phyloP scores from a whole-genome alignment of 2,888 invertebrate genomes.

The Ceratothoa steindachneri region DNA sequence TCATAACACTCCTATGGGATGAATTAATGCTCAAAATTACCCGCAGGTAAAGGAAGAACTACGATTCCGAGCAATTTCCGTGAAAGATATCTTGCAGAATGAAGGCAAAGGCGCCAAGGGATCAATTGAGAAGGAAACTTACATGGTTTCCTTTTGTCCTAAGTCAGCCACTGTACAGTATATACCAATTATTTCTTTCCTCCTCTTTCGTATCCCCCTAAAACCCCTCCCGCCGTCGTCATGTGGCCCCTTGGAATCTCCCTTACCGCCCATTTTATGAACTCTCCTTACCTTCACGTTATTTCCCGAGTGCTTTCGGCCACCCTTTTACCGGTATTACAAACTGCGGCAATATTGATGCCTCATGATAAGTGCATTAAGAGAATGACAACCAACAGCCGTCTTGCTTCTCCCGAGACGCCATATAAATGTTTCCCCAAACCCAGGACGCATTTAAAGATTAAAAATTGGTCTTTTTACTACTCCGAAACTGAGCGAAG shows the following conservation, averaged over 20 bases:
- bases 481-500: slow-evolving; percentile 5
- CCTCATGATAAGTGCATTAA: slow-evolving; percentile 10
- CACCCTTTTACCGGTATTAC: slow-evolving; percentile 10
- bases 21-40: too few species aligned
- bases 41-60: too few species aligned
- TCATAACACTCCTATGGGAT: too few species aligned
- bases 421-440: slow-evolving; percentile 8
- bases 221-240: neutral
- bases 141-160: too few species aligned
- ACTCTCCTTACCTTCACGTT: neutral
- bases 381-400: slow-evolving; percentile 3
- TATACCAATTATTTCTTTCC: too few species aligned
- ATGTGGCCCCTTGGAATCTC: slow-evolving; percentile 1
- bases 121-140: too few species aligned
- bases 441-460: slow-evolving; percentile 8
- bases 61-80: too few species aligned
- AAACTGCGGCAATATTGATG: slow-evolving; percentile 8
- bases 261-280: slow-evolving; percentile 5
- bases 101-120: too few species aligned
- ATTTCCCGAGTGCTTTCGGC: slow-evolving; percentile 8
- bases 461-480: slow-evolving; percentile 10
- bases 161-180: too few species aligned
- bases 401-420: neutral
- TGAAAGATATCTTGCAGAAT: too few species aligned
- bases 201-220: neutral